phyloP scores from a whole-genome alignment of 2,888 invertebrate genomes.

The Zaprionus obscuricornis region DNA sequence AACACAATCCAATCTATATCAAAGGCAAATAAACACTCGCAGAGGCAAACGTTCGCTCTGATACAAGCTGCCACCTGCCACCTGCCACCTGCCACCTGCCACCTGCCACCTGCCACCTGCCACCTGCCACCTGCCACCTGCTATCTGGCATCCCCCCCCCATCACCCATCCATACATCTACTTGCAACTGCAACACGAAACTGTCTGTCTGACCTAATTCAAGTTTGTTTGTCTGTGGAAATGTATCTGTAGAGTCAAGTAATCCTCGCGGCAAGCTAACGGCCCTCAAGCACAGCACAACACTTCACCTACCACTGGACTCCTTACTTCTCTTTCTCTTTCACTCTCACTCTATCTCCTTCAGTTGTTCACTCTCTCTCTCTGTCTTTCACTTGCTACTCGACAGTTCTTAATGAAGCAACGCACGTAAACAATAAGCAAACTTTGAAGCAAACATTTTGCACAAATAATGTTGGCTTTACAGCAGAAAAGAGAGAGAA shows the following conservation, averaged over 20 bases:
- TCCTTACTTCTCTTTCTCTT: no score
- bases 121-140: neutral
- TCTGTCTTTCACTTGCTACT: neutral
- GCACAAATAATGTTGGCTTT: constrained; percentile 72
- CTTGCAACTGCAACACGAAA: constrained; percentile 57
- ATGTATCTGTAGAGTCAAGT: constrained; percentile 61
- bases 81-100: neutral
- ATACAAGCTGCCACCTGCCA: constrained; percentile 36
- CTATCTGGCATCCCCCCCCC: neutral
- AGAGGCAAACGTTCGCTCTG: no score
- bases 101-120: neutral
- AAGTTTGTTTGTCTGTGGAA: constrained; percentile 35
- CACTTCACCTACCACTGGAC: constrained; percentile 5
- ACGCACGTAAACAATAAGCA: constrained; percentile 76
- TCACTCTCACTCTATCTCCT: neutral
- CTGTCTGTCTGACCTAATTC: constrained; percentile 71
- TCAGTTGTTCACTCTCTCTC: neutral
- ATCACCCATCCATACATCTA: constrained; percentile 3
- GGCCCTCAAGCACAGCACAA: constrained; percentile 14
- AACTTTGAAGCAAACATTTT: constrained; percentile 76
- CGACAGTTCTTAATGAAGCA: constrained; percentile 70
- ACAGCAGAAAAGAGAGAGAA: constrained; percentile 6
- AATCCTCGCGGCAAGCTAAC: constrained; percentile 51
- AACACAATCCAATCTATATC: constrained; percentile 72
- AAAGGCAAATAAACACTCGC: constrained; percentile 74